Evolutionary conservation across 1,140 invertebrate species (phyloP), one percentile per base, ranked within the genome.

Genomic region (Oscheius sp.): DNA sequence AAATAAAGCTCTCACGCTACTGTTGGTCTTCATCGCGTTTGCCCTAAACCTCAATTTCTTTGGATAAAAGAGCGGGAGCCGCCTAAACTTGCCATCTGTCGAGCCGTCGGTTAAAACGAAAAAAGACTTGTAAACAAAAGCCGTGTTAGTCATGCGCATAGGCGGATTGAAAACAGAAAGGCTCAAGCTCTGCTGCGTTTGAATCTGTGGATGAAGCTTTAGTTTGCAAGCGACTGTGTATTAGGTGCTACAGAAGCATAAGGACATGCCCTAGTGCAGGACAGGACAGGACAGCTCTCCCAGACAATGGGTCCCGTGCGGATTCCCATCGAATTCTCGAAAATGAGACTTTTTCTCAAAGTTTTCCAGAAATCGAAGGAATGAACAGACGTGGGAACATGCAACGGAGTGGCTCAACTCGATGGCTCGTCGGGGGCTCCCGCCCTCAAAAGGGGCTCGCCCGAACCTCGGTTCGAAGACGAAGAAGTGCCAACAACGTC

Each of bases 401-500:
- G 23, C 49, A 55, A 55, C 49, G 7, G 49, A 42, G 10, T 26
- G 49, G 49, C 49, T 55, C 49, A 55, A 55, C 49, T 55, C 15
- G 49, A 55, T 55, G 49, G 49, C 49, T 7, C 49, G 49, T 55
- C 49, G 49, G 15, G 7, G 49, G 4, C 7, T 15, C 15, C 49
- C 49, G 15, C 49, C 23, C 15, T 26, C 49, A 55, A 55, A 55
- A 55, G 49, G 4, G 49, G 49, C 49, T 55, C 7, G 49, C 18
- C 62, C 32, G 45, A n/a, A 20, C 32, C 64, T 32, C 23, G 28
- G 26, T 28, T n/a, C 13, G 65, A 68, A 18, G 67, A 26, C 1
- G 67, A 36, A 36, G 52, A 59, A 32, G 58, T 34, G 10, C 61
- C 69, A n/a, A 46, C 69, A 4, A 71, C 46, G 36, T 71, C 69